phyloP scores from a whole-genome alignment of 2,797 vertebrate genomes.

The Tokudaia tokunoshimensis region DNA sequence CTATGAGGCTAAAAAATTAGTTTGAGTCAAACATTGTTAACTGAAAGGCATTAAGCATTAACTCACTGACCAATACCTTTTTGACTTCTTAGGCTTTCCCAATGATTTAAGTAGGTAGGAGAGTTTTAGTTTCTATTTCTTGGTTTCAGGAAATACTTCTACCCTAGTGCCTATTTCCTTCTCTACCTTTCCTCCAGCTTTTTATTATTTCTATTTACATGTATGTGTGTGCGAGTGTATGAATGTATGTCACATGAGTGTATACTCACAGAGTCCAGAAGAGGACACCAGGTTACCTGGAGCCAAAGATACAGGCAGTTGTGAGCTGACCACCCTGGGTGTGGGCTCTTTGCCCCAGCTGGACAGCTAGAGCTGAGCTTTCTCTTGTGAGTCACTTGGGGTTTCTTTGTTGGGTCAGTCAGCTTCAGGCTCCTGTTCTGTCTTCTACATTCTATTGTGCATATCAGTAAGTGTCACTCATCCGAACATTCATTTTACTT shows the following conservation, averaged over 20 bases:
- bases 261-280: neutral
- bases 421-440: neutral
- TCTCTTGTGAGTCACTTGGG: neutral
- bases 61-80: neutral
- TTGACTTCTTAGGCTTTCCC: neutral
- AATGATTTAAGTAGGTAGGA: neutral
- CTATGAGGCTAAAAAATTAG: neutral
- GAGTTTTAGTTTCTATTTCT: neutral
- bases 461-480: neutral
- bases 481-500: neutral
- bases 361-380: neutral
- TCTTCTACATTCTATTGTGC: neutral
- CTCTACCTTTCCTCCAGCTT: neutral
- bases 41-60: neutral
- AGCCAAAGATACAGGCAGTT: neutral
- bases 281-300: neutral
- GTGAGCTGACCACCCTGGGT: neutral
- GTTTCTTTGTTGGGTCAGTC: neutral
- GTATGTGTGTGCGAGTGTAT: neutral
- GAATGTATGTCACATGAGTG: too few species aligned
- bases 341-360: neutral
- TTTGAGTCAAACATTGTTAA: conserved; percentile 27
- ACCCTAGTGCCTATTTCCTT: neutral
- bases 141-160: conserved; percentile 8
- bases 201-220: neutral